Conservation (phyloP, 2,888 invertebrate genomes). For the Venusia cambrica region DNA sequence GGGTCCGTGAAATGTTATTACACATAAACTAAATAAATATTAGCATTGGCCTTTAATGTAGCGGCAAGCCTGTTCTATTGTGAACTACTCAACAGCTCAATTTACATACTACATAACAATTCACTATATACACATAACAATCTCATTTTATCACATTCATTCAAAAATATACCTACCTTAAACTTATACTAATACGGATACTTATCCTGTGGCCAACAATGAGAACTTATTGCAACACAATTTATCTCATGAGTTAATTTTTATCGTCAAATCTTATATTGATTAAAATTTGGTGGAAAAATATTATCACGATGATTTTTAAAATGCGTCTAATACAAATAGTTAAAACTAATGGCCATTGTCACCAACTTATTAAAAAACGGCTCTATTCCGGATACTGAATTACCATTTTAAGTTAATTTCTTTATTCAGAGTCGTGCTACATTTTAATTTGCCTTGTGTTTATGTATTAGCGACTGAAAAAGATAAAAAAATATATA, state of each 20-base stretch:
- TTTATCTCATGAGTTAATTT: conserved; percentile 3
- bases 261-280: background rate
- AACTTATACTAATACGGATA: conserved; percentile 31
- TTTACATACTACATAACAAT: conserved; percentile 65
- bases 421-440: too few relatives aligned
- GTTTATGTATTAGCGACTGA: too few relatives aligned
- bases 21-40: too few relatives aligned
- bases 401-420: too few relatives aligned
- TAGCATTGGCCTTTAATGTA: too few relatives aligned
- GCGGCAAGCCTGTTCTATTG: conserved; percentile 24
- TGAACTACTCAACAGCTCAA: conserved; percentile 38
- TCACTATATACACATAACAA: conserved; percentile 61
- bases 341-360: conserved; percentile 53
- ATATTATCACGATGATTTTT: background rate
- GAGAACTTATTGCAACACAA: conserved; percentile 10
- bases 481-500: too few relatives aligned
- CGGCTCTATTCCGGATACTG: too few relatives aligned
- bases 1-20: too few relatives aligned
- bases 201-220: conserved; percentile 15
- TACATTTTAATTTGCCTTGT: too few relatives aligned
- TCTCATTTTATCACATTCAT: conserved; percentile 75
- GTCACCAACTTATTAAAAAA: too few relatives aligned
- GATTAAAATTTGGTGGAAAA: conserved; percentile 1
- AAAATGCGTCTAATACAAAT: conserved; percentile 39
- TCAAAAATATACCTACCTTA: conserved; percentile 51